Base-by-base conservation (phyloP, 2,113 vertebrate genomes). In the Aplodontia rufa region DNA sequence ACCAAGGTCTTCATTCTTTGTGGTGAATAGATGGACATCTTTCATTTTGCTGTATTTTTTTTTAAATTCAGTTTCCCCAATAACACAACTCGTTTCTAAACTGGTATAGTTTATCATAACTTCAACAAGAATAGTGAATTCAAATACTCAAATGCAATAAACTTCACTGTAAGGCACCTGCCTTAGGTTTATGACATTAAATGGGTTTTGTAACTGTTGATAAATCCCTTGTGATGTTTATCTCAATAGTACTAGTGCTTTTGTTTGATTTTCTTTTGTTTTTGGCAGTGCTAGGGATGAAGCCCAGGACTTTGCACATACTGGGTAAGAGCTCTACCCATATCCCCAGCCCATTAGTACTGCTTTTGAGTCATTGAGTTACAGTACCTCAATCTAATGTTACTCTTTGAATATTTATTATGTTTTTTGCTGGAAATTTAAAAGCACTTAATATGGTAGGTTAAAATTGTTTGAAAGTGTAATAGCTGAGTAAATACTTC, bases 401-500 rank as follows among this genome's bases (percentile, higher is more conserved):
- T 35, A 66, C 32, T 88, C 7, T 75, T 87, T 94, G 55, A 69
- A 22, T 30, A 87, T 72, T 94, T 86, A n/a, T 95, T 86, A 64
- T 85, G 35, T 45, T 47, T 17, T 22, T 85, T 42, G 7, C 26
- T 85, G 3, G 72, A 51, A 81, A 9, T 81, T 76, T 28, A 91
- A n/a, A 94, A 93, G 42, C 8, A 93, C 28, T 83, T 95, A 80
- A 53, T 45, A 53, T 32, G 24, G 9, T n/a, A 47, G 4, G 30
- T 93, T 97, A 86, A 92, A 91, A 74, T 51, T 45, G 4, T 78
- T 78, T 79, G 2, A 78, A 97, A 94, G 71, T 91, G 72, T 94
- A 69, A 62, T n/a, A 85, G 26, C 35, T 58, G 14, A 79, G n/a
- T 42, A 32, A 28, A 37, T 76, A 14, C 14, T 86, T 89, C 53